Percentiles rank a stretch among this genome's conserved stretches.
phyloP scores from a whole-genome alignment of 2,888 invertebrate species.

The Sussaba pulchella region DNA sequence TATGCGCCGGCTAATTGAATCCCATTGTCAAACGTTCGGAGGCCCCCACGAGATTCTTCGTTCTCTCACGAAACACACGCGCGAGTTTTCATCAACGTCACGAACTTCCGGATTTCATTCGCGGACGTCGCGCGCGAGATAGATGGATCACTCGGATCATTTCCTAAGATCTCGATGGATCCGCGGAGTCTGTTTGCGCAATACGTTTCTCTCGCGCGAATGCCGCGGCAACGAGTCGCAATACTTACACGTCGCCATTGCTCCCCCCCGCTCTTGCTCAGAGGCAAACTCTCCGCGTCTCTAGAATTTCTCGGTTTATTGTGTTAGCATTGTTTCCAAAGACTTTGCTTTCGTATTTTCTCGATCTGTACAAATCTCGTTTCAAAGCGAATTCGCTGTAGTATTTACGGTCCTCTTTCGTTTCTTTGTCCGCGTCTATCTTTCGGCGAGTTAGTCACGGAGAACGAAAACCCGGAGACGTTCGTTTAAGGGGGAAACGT shows the following conservation, averaged over 20 bases:
- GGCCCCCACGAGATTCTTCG: neutral
- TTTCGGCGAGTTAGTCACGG: conserved; percentile 41
- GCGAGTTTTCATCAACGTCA: conserved; percentile 56
- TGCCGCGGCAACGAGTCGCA: neutral
- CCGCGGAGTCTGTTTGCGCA: conserved; percentile 26
- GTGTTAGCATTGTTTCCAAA: conserved; percentile 49
- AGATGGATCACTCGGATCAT: conserved; percentile 48
- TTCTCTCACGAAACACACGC: conserved; percentile 3
- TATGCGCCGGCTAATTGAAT: neutral
- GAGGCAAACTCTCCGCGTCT: conserved; percentile 31
- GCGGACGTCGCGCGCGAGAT: conserved; percentile 47
- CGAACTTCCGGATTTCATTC: conserved; percentile 56
- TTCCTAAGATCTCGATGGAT: conserved; percentile 49
- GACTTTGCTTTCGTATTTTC: conserved; percentile 32
- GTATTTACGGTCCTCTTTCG: conserved; percentile 33
- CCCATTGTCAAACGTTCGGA: conserved; percentile 14
- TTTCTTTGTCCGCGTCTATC: conserved; percentile 35
- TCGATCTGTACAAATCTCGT: conserved; percentile 10
- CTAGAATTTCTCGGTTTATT: conserved; percentile 45
- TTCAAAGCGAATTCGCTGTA: conserved; percentile 38
- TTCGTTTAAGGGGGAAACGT: conserved; percentile 1
- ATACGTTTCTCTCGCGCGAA: conserved; percentile 25
- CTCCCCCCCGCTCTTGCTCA: neutral
- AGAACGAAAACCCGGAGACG: conserved; percentile 9
- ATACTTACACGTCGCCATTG: neutral